Percentiles rank a stretch among this genome's conserved stretches.
Conservation (phyloP, 2,888 invertebrate genomes). For the Dasysyrphus albostriatus region DNA sequence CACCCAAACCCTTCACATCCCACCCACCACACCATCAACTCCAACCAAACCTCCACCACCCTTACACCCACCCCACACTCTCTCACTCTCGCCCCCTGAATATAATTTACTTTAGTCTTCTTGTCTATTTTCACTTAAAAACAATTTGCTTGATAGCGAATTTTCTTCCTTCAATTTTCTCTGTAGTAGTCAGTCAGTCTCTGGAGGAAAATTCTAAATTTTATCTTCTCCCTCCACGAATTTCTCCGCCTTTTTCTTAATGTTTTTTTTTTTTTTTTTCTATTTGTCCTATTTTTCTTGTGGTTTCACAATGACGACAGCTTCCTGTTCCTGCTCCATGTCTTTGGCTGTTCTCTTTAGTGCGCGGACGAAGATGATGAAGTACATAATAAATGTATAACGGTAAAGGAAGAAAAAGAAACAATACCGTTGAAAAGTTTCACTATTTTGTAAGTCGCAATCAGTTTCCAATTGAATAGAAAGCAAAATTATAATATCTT, state of each 20-base stretch:
- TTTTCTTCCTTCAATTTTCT: slow-evolving; percentile 71
- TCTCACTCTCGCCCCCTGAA: slow-evolving; percentile 30
- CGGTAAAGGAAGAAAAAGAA: slow-evolving; percentile 30
- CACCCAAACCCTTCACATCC: slow-evolving; percentile 25
- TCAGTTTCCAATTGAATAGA: slow-evolving; percentile 76
- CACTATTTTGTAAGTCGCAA: slow-evolving; percentile 71
- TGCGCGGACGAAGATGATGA: slow-evolving; percentile 56
- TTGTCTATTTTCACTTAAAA: slow-evolving; percentile 76
- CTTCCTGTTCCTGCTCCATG: slow-evolving; percentile 71
- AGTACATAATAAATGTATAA: slow-evolving; percentile 68
- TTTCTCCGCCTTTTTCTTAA: slow-evolving; percentile 3
- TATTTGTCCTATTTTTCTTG: slow-evolving; percentile 44
- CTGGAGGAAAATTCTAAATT: slow-evolving; percentile 53
- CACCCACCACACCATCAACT: neutral
- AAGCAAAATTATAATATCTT: slow-evolving; percentile 73
- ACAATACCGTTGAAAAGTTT: slow-evolving; percentile 66
- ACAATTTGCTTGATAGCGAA: slow-evolving; percentile 76
- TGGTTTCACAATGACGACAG: slow-evolving; percentile 67
- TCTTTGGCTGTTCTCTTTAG: slow-evolving; percentile 53
- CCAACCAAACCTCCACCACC: neutral
- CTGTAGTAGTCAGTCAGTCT: slow-evolving; percentile 49
- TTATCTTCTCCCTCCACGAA: neutral
- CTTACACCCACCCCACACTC: neutral
- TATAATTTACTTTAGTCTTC: slow-evolving; percentile 75
- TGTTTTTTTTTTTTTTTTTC: slow-evolving; percentile 37